These are phyloP conservation scores for Limosa lapponica DNA, from an alignment of 2,797 vertebrate genomes.

Conservation along the genomic window DNA sequence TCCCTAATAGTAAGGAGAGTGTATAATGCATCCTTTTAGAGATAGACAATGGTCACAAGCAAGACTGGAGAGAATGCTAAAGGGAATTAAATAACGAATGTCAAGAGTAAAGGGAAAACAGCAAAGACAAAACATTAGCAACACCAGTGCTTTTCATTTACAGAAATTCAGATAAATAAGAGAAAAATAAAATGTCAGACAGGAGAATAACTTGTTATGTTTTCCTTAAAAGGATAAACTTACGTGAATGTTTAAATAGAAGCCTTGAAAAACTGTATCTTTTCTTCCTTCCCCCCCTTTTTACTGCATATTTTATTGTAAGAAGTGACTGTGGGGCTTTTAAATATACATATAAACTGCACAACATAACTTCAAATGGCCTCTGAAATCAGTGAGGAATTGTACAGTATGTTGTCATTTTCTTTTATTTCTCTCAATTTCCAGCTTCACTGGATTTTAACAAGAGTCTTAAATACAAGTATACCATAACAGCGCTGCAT, in stretches of 20 bases:
- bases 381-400: slow-evolving; percentile 33
- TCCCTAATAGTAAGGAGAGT: not conserved
- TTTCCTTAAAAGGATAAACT: not conserved
- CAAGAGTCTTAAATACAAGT: not conserved
- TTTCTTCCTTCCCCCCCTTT: not conserved
- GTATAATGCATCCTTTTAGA: not conserved
- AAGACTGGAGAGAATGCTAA: not conserved
- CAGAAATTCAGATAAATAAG: not conserved
- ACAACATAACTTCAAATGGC: not conserved
- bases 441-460: slow-evolving; percentile 44
- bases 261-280: not conserved
- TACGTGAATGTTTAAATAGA: not conserved
- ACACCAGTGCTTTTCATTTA: not conserved
- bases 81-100: not conserved
- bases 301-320: not conserved
- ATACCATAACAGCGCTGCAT: not conserved
- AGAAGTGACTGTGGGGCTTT: not conserved
- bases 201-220: not conserved
- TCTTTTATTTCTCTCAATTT: slow-evolving; percentile 40
- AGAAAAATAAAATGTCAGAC: not conserved
- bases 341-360: slow-evolving; percentile 16
- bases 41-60: not conserved
- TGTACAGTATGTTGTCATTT: slow-evolving; percentile 9
- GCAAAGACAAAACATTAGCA: not conserved
- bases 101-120: not conserved